Evolutionary conservation across 2,888 invertebrate genomes (phyloP).

Genomic region (Lissonota sp.): DNA sequence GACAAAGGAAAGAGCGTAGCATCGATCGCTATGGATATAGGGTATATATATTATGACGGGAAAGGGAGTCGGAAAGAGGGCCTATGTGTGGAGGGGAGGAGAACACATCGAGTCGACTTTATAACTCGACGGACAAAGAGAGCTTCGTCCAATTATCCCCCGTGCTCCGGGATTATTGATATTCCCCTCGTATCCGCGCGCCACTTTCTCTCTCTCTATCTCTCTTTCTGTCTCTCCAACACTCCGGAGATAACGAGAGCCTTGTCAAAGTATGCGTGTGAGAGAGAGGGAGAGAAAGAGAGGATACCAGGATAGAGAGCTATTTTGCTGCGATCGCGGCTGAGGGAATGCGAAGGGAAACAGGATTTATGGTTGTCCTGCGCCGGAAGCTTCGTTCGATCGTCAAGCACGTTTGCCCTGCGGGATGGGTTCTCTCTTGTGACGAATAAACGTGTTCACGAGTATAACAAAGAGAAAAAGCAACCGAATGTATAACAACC

Average conservation of each 20-base stretch:
- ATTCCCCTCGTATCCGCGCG: constrained; percentile 38
- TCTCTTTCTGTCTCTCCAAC: neutral
- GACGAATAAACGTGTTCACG: constrained; percentile 19
- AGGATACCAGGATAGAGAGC: constrained; percentile 13
- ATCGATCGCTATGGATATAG: neutral
- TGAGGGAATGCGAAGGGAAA: constrained; percentile 39
- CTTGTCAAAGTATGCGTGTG: neutral
- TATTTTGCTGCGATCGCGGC: constrained; percentile 37
- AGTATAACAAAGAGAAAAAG: constrained; percentile 16
- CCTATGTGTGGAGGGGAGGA: neutral
- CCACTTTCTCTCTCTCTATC: neutral
- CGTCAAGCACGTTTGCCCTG: constrained; percentile 29
- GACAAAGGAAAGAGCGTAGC: neutral
- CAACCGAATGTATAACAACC: neutral
- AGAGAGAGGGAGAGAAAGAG: neutral
- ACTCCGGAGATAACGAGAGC: constrained; percentile 21
- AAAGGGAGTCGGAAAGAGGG: neutral
- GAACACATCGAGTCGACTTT: constrained; percentile 19
- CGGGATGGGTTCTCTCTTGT: constrained; percentile 24
- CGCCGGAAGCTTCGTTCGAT: constrained; percentile 39
- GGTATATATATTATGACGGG: neutral
- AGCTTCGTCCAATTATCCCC: constrained; percentile 44
- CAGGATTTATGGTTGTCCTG: constrained; percentile 48
- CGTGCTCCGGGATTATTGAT: constrained; percentile 43
- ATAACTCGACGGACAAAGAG: constrained; percentile 47